phyloP scores from a whole-genome alignment of 2,888 invertebrate species.

The Brenthis daphne region DNA sequence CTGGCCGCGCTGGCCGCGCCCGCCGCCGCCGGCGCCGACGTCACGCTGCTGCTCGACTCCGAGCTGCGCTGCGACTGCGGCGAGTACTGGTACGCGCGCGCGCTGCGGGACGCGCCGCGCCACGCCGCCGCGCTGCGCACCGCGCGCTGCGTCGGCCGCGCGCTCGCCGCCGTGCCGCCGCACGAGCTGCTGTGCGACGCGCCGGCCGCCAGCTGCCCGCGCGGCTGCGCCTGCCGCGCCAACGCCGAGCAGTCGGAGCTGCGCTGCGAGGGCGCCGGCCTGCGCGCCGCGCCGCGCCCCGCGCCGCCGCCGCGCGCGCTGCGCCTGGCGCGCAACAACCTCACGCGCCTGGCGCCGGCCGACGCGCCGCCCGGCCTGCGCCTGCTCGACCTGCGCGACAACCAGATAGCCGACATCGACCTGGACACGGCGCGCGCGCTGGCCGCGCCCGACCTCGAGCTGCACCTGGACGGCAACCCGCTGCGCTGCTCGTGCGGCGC shows the following conservation, averaged over 20 bases:
- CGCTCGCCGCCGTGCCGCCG: constrained; percentile 22
- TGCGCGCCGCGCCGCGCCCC: constrained; percentile 31
- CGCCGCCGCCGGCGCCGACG: constrained; percentile 1
- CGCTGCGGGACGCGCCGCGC: constrained; percentile 38
- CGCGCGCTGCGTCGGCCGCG: constrained; percentile 24
- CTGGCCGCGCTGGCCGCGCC: constrained; percentile 24
- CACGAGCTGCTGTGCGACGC: constrained; percentile 23
- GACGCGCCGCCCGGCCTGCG: constrained; percentile 32
- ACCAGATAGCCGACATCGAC: constrained; percentile 36
- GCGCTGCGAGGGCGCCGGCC: constrained; percentile 38
- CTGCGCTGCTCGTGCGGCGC: constrained; percentile 43
- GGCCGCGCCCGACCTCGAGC: constrained; percentile 31
- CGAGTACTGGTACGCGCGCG: constrained; percentile 46
- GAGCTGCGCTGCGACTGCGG: constrained; percentile 47
- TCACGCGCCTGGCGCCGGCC: constrained; percentile 29
- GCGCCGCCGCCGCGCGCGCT: constrained; percentile 35
- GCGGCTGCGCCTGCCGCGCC: constrained; percentile 27
- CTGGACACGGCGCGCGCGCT: constrained; percentile 36
- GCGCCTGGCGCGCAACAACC: constrained; percentile 36
- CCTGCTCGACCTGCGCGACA: constrained; percentile 44
- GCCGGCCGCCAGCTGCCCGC: constrained; percentile 30
- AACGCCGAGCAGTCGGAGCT: constrained; percentile 33
- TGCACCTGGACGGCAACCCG: constrained; percentile 44
- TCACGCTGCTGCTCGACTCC: constrained; percentile 28
- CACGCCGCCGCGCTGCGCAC: constrained; percentile 28